Conservation (phyloP, 2,888 invertebrate genomes). For the Vanessa cardui region DNA sequence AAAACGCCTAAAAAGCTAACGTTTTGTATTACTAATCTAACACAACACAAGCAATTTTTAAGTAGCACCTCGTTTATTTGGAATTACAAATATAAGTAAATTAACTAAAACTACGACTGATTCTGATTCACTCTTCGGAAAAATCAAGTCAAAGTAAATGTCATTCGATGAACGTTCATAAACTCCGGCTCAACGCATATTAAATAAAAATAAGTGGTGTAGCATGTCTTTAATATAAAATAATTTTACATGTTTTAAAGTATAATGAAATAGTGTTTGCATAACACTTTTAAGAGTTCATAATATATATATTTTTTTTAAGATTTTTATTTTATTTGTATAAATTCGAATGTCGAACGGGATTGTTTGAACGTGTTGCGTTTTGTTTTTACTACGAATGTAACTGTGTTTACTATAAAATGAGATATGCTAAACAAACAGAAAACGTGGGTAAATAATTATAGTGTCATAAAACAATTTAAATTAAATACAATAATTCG, state of each 20-base stretch:
- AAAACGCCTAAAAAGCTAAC: conserved; percentile 17
- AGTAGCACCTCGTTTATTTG: conserved; percentile 45
- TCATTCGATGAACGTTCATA: conserved; percentile 6
- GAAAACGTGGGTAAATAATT: too few species aligned
- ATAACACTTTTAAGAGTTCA: too few species aligned
- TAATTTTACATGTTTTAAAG: too few species aligned
- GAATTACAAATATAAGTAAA: conserved; percentile 46
- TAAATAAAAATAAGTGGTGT: background rate
- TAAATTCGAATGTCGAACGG: background rate
- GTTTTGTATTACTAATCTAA: conserved; percentile 18
- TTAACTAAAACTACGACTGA: conserved; percentile 63
- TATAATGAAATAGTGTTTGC: too few species aligned
- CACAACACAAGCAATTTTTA: conserved; percentile 37
- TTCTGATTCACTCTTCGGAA: conserved; percentile 60
- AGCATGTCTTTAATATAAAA: too few species aligned
- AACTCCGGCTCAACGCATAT: background rate
- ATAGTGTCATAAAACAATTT: too few species aligned
- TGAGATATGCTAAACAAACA: too few species aligned
- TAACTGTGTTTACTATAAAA: background rate
- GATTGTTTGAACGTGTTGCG: background rate
- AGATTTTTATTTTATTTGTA: background rate
- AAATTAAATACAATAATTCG: too few species aligned
- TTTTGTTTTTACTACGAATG: background rate
- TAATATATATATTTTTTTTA: too few species aligned
- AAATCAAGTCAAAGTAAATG: conserved; percentile 34